Conservation (phyloP, 2,113 vertebrate genomes). For the Dipodomys merriami region DNA sequence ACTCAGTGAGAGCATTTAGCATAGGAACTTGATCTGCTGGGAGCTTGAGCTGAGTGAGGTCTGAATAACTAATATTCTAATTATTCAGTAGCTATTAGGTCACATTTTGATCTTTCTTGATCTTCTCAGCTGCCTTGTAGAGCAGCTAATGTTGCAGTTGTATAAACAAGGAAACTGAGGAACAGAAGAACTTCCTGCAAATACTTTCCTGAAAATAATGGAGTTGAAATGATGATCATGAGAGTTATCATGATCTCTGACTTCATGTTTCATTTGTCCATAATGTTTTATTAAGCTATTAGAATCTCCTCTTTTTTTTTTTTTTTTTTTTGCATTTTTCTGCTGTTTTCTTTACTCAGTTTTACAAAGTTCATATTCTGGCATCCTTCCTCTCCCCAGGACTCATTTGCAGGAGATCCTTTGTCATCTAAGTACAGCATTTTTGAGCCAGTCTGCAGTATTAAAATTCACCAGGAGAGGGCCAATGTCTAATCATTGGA, state of each 20-base stretch:
- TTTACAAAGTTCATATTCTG: background rate
- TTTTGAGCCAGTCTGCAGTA: constrained; percentile 54
- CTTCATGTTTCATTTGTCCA: background rate
- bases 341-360: background rate
- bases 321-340: background rate
- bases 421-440: background rate
- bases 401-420: background rate
- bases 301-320: background rate
- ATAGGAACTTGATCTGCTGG: background rate
- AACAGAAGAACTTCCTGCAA: background rate
- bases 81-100: background rate
- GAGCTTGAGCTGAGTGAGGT: background rate
- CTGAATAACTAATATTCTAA: background rate
- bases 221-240: background rate
- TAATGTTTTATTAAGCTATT: constrained; percentile 20
- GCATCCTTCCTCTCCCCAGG: background rate
- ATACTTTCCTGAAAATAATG: background rate
- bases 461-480: constrained; percentile 69
- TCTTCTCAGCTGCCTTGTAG: background rate
- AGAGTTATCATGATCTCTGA: background rate
- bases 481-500: constrained; percentile 15
- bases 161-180: constrained; percentile 1
- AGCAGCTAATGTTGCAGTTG: background rate
- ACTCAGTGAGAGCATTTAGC: background rate
- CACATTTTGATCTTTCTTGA: background rate